Base-by-base conservation (phyloP, 2,888 invertebrate genomes). In the Hirtodrosophila trivittata region DNA sequence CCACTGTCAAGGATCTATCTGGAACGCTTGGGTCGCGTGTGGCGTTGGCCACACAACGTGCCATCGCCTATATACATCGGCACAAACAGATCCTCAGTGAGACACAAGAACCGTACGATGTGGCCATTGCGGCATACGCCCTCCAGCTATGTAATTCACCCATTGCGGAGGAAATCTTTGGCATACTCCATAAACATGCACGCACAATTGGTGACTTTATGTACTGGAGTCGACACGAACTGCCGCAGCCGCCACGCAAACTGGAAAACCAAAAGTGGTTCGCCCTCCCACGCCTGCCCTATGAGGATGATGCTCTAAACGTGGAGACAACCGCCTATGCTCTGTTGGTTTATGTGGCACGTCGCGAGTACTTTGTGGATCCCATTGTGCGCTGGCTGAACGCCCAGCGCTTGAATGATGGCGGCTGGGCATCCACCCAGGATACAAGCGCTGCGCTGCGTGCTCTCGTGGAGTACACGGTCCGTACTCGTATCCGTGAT, bases 251-350 rank as follows among this genome's bases (percentile, higher is more conserved):
- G 0, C 96, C 97, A 0, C 94, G 93, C 73, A 97, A 97, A 91
- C 92, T 95, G 85, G 97, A 97, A 91, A 97, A 97, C 91, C 97
- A 97, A 88, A 96, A 96, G 88, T 97, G 97, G 5, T 98, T 97
- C 93, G 92, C 96, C 0, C 91, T 97, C 63, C 97, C 98, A 0
- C 94, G 98, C 0, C 91, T 97, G 58, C 97, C 97, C 0, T 97
- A 97, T 89, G 94, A 94, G 76, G 96, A 95, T 89, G 98, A 98
- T 91, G 94, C 97, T 0, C 95, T 96, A 88, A 98, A 98, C 89
- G 95, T 98, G 39, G 97, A 97, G 87, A 94, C 98, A 0, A 98
- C 98, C 0, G 95, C 98, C 0, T 98, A 97, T 89, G 98, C 96
- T 0, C 91, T 98, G 43, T 92, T 98, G 78, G 95, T 97, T 0